phyloP scores from a whole-genome alignment of 2,888 invertebrate species.

The Acanthosepion esculentum region DNA sequence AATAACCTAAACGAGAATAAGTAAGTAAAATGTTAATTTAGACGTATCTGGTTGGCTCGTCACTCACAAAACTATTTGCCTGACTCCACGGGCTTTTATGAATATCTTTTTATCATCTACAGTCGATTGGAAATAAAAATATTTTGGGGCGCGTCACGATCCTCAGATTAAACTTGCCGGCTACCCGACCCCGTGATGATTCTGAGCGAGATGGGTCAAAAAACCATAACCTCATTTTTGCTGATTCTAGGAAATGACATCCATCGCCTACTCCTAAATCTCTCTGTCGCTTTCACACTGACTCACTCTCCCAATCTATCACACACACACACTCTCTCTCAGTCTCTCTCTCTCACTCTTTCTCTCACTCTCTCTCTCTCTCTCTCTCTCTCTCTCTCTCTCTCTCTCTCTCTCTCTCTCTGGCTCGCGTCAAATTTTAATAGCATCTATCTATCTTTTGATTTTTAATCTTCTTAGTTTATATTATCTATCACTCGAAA shows the following conservation, averaged over 20 bases:
- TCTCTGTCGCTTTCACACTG: no score
- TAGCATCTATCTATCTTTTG: not conserved
- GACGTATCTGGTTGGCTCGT: not conserved
- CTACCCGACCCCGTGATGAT: no score
- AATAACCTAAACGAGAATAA: not conserved
- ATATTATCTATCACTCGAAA: no score
- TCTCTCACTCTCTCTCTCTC: not conserved
- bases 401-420: rapidly evolving
- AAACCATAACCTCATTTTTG: no score
- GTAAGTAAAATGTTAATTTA: not conserved
- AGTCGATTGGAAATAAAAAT: conserved; percentile 1
- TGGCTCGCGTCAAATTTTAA: not conserved
- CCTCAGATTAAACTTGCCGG: not conserved
- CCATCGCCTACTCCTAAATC: no score
- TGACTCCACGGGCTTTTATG: not conserved
- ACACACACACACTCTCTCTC: no score
- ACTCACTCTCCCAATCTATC: not conserved
- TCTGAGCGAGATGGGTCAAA: no score
- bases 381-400: not conserved
- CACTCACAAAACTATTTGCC: not conserved
- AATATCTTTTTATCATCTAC: not conserved
- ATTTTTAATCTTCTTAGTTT: no score
- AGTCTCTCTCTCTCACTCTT: not conserved
- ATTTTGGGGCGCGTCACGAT: not conserved
- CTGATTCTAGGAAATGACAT: no score